phyloP scores from a whole-genome alignment of 2,797 vertebrate species.

The Anguilla megastoma region DNA sequence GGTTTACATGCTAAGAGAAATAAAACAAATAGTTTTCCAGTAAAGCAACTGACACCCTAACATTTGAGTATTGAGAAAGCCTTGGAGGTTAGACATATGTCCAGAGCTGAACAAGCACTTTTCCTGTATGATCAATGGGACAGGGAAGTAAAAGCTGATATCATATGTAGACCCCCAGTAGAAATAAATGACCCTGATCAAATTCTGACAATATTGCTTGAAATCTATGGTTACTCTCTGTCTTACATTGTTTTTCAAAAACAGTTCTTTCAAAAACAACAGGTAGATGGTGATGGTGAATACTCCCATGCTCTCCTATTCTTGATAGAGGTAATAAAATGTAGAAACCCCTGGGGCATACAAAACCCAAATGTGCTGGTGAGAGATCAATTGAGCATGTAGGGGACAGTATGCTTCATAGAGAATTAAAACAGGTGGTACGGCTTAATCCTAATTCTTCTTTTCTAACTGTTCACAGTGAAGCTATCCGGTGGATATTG shows the following conservation, averaged over 20 bases:
- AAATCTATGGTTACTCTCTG: slow-evolving; percentile 14
- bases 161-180: not conserved
- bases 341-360: slow-evolving; percentile 2
- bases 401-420: not conserved
- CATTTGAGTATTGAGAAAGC: too few relatives aligned
- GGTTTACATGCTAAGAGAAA: too few relatives aligned
- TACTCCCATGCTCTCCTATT: slow-evolving; percentile 21
- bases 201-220: not conserved
- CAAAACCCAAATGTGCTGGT: not conserved
- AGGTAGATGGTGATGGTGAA: not conserved
- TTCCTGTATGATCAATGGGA: slow-evolving; percentile 18
- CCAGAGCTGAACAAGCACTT: slow-evolving; percentile 8
- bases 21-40: too few relatives aligned
- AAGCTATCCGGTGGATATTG: slow-evolving; percentile 12
- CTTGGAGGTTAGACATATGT: slow-evolving; percentile 16
- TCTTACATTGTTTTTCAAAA: too few relatives aligned
- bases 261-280: too few relatives aligned
- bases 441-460: slow-evolving; percentile 23
- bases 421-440: slow-evolving; percentile 10
- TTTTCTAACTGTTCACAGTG: slow-evolving; percentile 14
- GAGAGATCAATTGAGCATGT: slow-evolving; percentile 26
- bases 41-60: too few relatives aligned
- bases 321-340: slow-evolving; percentile 26
- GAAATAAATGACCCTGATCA: too few relatives aligned
- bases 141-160: slow-evolving; percentile 24